Base-by-base conservation (phyloP, 2,888 invertebrate genomes). In the Hyposoter dolosus region DNA sequence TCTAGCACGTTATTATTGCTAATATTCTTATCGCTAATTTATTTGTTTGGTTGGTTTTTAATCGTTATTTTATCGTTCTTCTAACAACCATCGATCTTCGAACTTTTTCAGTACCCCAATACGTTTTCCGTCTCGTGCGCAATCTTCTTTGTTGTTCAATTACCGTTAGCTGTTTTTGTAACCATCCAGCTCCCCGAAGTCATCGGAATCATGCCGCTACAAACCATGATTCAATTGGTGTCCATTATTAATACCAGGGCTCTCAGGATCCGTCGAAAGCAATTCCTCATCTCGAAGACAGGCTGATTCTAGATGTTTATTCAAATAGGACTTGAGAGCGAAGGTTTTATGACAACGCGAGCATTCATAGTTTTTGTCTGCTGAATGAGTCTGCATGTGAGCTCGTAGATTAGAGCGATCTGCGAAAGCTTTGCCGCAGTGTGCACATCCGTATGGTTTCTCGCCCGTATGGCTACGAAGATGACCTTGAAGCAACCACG, bases 301-400 rank as follows among this genome's bases (percentile, higher is more conserved):
- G 53, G 98, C 97, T 76, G 98, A 97, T 94, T 99, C 99, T 93
- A 97, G 96, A 95, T 99, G 99, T 94, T 99, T 99, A 95, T 98
- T 98, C 78, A 99, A 96, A 95, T 99, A 99, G 91, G 98, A 98
- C 95, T 99, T 99, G 89, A 99, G 96, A 35, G 99, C 98, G 94
- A 99, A 99, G 40, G 97, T 96, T 95, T 98, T 99, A 94, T 97
- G 96, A 94, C 99, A 99, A 87, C 97, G 96, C 89, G 96, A 95
- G 94, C 99, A 99, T 93, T 97, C 96, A 95, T 97, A 98, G 93
- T 98, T 98, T 95, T 99, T 99, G 94, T 97, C 98, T 79, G 96
- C 95, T 56, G 98, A 98, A 94, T 99, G 99, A 12, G 98, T 99
- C 95, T 99, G 98, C 96, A 98, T 97, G 95, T 99, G 99, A 0